Evolutionary conservation across 2,888 invertebrate genomes (phyloP).

Genomic region (Parochlus steinenii): DNA sequence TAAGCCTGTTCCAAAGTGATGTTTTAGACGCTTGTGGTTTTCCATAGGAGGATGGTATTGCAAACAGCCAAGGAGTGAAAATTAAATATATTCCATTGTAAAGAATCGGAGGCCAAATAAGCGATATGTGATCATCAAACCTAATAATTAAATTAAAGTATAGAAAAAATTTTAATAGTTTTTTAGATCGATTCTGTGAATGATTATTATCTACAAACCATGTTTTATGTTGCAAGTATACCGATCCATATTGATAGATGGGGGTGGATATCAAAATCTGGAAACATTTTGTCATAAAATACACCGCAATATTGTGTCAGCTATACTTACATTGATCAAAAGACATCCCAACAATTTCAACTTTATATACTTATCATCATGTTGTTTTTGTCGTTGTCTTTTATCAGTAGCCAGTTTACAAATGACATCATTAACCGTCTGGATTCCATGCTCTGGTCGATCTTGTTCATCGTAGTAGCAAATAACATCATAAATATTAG

Average conservation of each 20-base stretch:
- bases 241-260: conserved; percentile 5
- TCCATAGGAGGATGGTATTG: conserved; percentile 2
- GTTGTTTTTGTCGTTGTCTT: not conserved
- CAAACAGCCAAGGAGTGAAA: conserved; percentile 9
- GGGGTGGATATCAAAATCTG: conserved; percentile 7
- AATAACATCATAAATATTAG: conserved; percentile 10
- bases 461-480: conserved; percentile 8
- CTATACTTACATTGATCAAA: conserved; percentile 9
- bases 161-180: no score
- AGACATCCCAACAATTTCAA: conserved; percentile 10
- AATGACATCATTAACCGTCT: conserved; percentile 9
- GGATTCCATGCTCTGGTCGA: not conserved
- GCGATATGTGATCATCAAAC: conserved; percentile 1
- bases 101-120: conserved; percentile 11
- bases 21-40: no score
- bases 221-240: conserved; percentile 9
- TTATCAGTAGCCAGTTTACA: conserved; percentile 1
- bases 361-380: not conserved
- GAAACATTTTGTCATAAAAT: no score
- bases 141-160: no score
- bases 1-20: not conserved
- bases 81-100: conserved; percentile 9
- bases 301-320: no score
- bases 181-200: no score
- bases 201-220: no score